Conservation (phyloP, 1,140 invertebrate species). For the Drosophila kanapiae region DNA sequence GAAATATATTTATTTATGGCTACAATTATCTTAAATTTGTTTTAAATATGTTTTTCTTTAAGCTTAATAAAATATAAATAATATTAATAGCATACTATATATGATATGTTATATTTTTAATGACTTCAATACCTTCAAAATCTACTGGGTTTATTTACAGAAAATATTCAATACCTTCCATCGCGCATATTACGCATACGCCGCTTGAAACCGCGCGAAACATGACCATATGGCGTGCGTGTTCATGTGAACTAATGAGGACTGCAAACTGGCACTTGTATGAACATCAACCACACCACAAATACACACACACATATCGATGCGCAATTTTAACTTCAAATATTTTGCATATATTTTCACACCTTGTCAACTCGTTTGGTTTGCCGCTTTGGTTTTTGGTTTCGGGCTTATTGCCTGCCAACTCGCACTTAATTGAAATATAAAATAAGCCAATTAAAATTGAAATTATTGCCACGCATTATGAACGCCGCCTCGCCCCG, state of each 20-base stretch:
- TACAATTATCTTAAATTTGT: neutral
- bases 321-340: slow-evolving; percentile 27
- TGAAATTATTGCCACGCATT: slow-evolving; percentile 56
- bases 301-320: slow-evolving; percentile 5
- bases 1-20: neutral
- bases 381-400: slow-evolving; percentile 52
- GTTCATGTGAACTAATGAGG: slow-evolving; percentile 47
- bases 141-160: neutral
- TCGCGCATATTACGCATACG: slow-evolving; percentile 36
- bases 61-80: neutral
- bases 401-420: slow-evolving; percentile 33
- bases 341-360: slow-evolving; percentile 59
- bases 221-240: slow-evolving; percentile 17
- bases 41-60: neutral
- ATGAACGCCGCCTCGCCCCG: slow-evolving; percentile 7
- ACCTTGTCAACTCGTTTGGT: slow-evolving; percentile 56
- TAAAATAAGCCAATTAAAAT: slow-evolving; percentile 70
- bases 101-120: too few relatives aligned
- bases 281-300: slow-evolving; percentile 1
- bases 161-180: neutral
- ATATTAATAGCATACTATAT: too few relatives aligned
- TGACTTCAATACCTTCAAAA: neutral
- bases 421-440: slow-evolving; percentile 61
- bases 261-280: slow-evolving; percentile 21
- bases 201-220: slow-evolving; percentile 39